Evolutionary conservation across 92 coral and sea anemone species (phyloP).

Genomic region (Meandrina meandrites): DNA sequence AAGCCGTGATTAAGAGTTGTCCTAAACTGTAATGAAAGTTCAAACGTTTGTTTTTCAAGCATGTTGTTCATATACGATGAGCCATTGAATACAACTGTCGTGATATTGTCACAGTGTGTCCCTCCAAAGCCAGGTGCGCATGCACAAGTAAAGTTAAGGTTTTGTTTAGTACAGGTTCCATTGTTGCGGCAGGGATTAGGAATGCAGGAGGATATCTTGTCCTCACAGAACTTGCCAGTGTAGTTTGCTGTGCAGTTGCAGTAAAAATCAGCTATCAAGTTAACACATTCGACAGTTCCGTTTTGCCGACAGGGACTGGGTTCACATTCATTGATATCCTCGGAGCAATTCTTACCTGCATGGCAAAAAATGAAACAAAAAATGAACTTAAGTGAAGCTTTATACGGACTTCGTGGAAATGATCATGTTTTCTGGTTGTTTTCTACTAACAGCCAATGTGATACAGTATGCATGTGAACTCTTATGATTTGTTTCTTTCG

Average conservation of each 20-base stretch:
- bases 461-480: too few relatives aligned
- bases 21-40: slow-evolving; percentile 79
- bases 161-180: slow-evolving; percentile 66
- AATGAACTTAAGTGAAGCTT: too few relatives aligned
- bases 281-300: slow-evolving; percentile 68
- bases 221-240: slow-evolving; percentile 83
- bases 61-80: slow-evolving; percentile 72
- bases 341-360: slow-evolving; percentile 79
- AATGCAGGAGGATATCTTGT: slow-evolving; percentile 60
- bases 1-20: slow-evolving; percentile 76
- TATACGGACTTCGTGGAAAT: too few relatives aligned
- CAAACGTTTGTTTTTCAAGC: slow-evolving; percentile 31
- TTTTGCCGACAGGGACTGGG: slow-evolving; percentile 81
- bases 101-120: slow-evolving; percentile 70
- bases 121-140: slow-evolving; percentile 91
- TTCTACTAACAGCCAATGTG: too few relatives aligned
- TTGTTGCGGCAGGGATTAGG: slow-evolving; percentile 84
- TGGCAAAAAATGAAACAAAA: neutral
- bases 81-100: slow-evolving; percentile 86
- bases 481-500: too few relatives aligned
- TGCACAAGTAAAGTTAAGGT: slow-evolving; percentile 79
- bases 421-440: too few relatives aligned
- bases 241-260: slow-evolving; percentile 80
- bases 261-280: slow-evolving; percentile 57
- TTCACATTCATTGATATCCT: slow-evolving; percentile 75